A percentile compares a stretch with the other conserved stretches of the same genome.
Conservation (phyloP, 2,797 vertebrate genomes). For the Leptodactylus fallax region DNA sequence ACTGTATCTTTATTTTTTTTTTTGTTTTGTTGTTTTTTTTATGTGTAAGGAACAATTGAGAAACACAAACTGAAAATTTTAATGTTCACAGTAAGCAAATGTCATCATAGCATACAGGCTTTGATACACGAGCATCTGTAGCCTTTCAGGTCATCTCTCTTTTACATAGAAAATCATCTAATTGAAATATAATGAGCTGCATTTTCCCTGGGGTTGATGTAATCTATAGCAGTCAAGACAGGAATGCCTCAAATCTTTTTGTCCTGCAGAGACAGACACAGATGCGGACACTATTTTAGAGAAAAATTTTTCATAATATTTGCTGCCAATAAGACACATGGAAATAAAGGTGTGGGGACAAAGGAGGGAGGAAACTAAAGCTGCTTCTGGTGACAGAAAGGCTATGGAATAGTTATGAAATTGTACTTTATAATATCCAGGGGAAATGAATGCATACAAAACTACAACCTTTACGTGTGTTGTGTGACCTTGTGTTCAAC, state of each 20-base stretch:
- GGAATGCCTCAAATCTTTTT: background rate
- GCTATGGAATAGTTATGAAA: conserved; percentile 41
- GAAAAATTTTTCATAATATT: conserved; percentile 27
- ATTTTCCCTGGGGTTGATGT: background rate
- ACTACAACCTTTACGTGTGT: conserved; percentile 39
- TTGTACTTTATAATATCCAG: conserved; percentile 51
- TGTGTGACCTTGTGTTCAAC: conserved; percentile 50
- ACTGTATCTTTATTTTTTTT: background rate
- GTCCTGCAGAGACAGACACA: conserved; percentile 14
- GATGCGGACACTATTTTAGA: conserved; percentile 33
- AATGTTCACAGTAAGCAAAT: background rate
- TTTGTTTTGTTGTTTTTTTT: background rate
- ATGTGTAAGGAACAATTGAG: background rate
- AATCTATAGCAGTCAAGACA: conserved; percentile 1
- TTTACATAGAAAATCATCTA: conserved; percentile 7
- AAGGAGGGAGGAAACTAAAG: conserved; percentile 19
- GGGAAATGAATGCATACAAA: conserved; percentile 55
- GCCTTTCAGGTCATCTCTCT: background rate
- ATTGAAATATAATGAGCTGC: conserved; percentile 39
- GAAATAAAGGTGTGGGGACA: conserved; percentile 41
- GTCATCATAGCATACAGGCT: background rate
- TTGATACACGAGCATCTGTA: conserved; percentile 5
- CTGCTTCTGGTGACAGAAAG: conserved; percentile 45
- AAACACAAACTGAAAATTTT: background rate
- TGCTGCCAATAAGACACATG: conserved; percentile 33